These are phyloP conservation scores for Musca vetustissima DNA, from an alignment of 1,140 invertebrate genomes.

Conservation along the genomic window DNA sequence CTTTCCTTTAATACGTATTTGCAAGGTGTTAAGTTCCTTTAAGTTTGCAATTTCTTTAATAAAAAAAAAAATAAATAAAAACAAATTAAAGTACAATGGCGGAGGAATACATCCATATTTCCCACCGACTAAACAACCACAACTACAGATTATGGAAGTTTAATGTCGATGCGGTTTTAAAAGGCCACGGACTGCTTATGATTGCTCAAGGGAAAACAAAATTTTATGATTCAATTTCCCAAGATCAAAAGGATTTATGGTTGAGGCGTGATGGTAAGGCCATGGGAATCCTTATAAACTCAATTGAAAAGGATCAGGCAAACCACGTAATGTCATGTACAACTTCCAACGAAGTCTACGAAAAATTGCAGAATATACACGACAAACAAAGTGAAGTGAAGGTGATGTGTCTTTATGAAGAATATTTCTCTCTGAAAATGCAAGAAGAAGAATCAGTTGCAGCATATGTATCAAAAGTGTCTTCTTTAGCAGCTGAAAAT, in stretches of 20 bases:
- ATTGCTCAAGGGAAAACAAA: neutral
- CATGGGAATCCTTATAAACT: conserved; percentile 32
- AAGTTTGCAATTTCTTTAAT: too few relatives aligned
- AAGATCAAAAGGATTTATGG: conserved; percentile 22
- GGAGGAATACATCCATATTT: neutral
- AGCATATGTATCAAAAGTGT: conserved; percentile 32
- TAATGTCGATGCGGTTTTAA: neutral
- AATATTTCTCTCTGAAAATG: conserved; percentile 34
- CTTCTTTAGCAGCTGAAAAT: conserved; percentile 32
- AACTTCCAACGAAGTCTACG: conserved; percentile 31
- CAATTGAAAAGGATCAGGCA: conserved; percentile 32
- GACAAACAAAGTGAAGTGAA: conserved; percentile 32
- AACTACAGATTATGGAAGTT: neutral
- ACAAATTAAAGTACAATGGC: too few relatives aligned
- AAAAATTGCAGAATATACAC: conserved; percentile 29
- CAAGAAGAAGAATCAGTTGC: conserved; percentile 23
- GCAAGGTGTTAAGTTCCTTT: too few relatives aligned
- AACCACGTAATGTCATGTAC: conserved; percentile 30
- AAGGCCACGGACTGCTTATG: neutral
- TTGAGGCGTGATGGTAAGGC: conserved; percentile 33
- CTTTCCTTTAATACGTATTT: too few relatives aligned
- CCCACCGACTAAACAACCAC: neutral
- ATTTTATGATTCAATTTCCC: neutral
- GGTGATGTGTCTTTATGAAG: conserved; percentile 30
- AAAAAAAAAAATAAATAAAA: too few relatives aligned